Evolutionary conservation across 2,113 vertebrate genomes (phyloP), one percentile per base, ranked within the genome.

Genomic region (Hiodon tergisus): DNA sequence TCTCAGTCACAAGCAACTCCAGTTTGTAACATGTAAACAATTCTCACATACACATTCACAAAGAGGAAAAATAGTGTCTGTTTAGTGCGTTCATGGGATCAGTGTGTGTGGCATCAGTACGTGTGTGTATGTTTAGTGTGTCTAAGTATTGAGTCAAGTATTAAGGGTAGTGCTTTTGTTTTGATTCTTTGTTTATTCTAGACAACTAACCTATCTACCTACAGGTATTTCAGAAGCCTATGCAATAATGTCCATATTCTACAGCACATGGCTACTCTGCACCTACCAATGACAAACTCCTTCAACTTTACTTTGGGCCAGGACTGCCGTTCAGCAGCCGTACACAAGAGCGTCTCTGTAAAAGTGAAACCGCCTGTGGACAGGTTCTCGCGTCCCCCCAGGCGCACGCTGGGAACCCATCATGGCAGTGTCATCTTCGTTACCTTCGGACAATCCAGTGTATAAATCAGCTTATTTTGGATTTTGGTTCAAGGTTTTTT

Each of bases 21-120:
- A 80, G 70, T 70, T 78, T 81, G 17, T 58, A 47, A 82, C 67
- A 79, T 78, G 78, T 82, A 82, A 78, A 82, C 78, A 75, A 67
- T 74, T 76, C 75, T 77, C 79, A 78, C 63, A 46, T 66, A 79
- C 69, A 79, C 46, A 67, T 75, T 71, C 71, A 61, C 58, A 75
- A 72, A 77, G 46, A 77, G 72, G 46, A 54, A 67, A 58, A 63
- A 72, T 17, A 53, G 31, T 71, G 67, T 52, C 66, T 79, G 76
- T 55, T 74, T 78, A 79, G 75, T 69, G 81, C 76, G 31, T 69
- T 57, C 48, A 46, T 61, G 6, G 60, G 65, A 52, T 73, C 58
- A 55, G 59, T 77, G 78, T 71, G 55, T 69, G 55, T 17, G 8
- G 52, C 62, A 53, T 71, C 50, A 46, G 59, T 77, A 76, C 63